Evolutionary conservation across 2,113 vertebrate genomes (phyloP).

Genomic region (Ammodytes marinus): DNA sequence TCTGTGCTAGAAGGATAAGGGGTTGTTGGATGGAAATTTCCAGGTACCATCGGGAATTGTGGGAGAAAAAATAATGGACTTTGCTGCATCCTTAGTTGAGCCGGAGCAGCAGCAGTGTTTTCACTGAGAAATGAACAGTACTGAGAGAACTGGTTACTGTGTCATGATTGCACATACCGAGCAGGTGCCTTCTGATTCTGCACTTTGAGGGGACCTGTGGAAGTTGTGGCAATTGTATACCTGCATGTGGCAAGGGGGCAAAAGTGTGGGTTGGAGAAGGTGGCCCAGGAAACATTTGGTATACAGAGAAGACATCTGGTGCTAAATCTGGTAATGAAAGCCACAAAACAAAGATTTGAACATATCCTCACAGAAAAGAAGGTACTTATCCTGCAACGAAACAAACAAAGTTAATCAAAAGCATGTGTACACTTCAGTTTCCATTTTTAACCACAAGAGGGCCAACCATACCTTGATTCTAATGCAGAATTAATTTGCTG

Average conservation of each 20-base stretch:
- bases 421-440: not conserved
- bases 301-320: conserved; percentile 13
- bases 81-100: conserved; percentile 19
- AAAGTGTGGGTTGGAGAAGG: not conserved
- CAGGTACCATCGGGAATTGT: conserved; percentile 42
- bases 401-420: conserved; percentile 19
- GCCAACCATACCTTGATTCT: conserved; percentile 38
- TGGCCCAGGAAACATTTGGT: not conserved
- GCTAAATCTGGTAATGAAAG: conserved; percentile 16
- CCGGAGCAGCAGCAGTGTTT: not conserved
- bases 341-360: conserved; percentile 36
- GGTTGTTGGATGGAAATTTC: conserved; percentile 27
- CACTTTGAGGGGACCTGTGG: not conserved
- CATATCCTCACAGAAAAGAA: conserved; percentile 29
- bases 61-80: conserved; percentile 9
- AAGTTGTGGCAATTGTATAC: not conserved
- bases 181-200: conserved; percentile 18
- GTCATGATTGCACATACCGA: conserved; percentile 11
- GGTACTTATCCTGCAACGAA: conserved; percentile 46
- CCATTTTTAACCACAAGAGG: conserved; percentile 38
- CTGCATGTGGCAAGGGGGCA: not conserved
- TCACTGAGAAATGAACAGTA: conserved; percentile 19
- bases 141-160: conserved; percentile 23
- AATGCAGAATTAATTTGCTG: conserved; percentile 40
- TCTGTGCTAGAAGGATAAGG: conserved; percentile 15